Evolutionary conservation across 1,140 invertebrate genomes (phyloP).

Genomic region (Centruroides vittatus): DNA sequence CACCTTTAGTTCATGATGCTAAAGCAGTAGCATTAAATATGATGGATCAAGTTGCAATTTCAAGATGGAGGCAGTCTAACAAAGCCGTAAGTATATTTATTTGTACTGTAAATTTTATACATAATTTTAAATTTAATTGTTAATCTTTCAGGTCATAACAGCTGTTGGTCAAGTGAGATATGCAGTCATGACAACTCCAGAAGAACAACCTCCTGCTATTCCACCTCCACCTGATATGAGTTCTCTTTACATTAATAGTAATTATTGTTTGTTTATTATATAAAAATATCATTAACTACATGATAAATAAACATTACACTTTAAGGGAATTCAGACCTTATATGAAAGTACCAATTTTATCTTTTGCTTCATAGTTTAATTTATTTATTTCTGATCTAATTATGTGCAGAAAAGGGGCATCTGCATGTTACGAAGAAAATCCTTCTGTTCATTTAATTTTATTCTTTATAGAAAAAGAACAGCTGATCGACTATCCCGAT

Average conservation of each 20-base stretch:
- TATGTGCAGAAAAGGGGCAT: conserved; percentile 13
- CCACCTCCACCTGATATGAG: conserved; percentile 43
- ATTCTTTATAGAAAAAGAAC: neutral
- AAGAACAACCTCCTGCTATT: neutral
- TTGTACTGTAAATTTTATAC: conserved; percentile 1
- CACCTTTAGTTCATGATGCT: conserved; percentile 88
- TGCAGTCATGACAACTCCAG: neutral
- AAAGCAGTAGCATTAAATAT: conserved; percentile 84
- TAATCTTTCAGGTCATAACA: neutral
- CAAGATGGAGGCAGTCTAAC: conserved; percentile 80
- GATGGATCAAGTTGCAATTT: conserved; percentile 52
- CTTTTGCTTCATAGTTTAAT: too few relatives aligned
- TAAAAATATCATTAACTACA: too few relatives aligned
- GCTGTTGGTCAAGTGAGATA: neutral
- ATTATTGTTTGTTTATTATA: too few relatives aligned
- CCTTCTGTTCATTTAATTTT: neutral
- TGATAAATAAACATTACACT: too few relatives aligned
- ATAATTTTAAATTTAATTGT: neutral
- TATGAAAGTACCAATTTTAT: too few relatives aligned
- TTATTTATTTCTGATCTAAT: too few relatives aligned
- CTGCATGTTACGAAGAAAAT: neutral
- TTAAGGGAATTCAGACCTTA: too few relatives aligned
- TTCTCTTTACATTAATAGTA: conserved; percentile 49
- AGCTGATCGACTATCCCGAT: neutral
- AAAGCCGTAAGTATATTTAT: conserved; percentile 43